Conservation (phyloP, 1,140 invertebrate genomes). For the Diorhabda sublineata region DNA sequence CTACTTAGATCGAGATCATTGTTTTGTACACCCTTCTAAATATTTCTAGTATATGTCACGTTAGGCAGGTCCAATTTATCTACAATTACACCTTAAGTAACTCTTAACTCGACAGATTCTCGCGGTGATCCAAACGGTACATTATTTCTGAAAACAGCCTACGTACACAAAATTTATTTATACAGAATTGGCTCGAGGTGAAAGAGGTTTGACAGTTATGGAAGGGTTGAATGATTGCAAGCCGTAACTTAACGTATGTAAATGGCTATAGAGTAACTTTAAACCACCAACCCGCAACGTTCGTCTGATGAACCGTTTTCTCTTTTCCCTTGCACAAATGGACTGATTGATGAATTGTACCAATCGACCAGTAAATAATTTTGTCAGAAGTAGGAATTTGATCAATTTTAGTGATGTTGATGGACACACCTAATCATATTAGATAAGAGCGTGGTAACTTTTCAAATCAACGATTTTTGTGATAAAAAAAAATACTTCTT, state of each 20-base stretch:
- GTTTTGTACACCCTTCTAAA: too few species aligned
- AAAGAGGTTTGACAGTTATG: conserved; percentile 26
- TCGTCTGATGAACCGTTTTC: conserved; percentile 18
- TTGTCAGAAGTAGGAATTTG: background rate
- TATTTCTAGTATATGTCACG: too few species aligned
- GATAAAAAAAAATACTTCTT: too few species aligned
- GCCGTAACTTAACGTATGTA: conserved; percentile 20
- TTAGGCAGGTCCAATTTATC: too few species aligned
- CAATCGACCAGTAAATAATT: conserved; percentile 20
- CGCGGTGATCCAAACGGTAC: background rate
- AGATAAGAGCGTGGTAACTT: too few species aligned
- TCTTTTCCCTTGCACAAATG: conserved; percentile 8
- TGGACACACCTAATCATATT: too few species aligned
- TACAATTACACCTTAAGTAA: too few species aligned
- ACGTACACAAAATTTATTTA: conserved; percentile 9
- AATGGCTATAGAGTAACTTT: conserved; percentile 16
- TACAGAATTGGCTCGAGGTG: conserved; percentile 11
- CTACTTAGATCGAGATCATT: too few species aligned
- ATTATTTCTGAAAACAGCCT: background rate
- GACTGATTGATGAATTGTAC: conserved; percentile 22
- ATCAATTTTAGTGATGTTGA: too few species aligned
- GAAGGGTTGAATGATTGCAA: conserved; percentile 25
- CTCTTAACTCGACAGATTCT: too few species aligned
- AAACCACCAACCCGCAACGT: conserved; percentile 10
- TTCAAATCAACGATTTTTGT: too few species aligned